Conservation (phyloP, 2,797 vertebrate species). For the Siniperca scherzeri region DNA sequence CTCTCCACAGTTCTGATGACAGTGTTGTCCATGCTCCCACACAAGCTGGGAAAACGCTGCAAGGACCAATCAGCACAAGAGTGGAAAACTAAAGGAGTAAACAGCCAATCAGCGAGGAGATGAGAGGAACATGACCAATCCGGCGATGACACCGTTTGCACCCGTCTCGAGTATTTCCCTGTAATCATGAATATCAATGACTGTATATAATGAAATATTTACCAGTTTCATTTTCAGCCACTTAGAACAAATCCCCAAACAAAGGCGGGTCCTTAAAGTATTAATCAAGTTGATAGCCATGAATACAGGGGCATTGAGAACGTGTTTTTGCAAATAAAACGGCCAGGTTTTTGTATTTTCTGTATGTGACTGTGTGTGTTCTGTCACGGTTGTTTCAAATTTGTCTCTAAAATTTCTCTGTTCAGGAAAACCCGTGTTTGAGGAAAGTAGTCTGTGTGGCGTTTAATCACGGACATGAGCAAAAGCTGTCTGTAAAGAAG, state of each 20-base stretch:
- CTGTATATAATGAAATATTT: conserved; percentile 85
- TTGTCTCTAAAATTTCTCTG: conserved; percentile 53
- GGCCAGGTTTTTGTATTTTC: conserved; percentile 70
- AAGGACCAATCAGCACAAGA: conserved; percentile 63
- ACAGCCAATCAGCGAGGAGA: conserved; percentile 65
- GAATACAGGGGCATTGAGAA: conserved; percentile 76
- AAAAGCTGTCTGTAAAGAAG: conserved; percentile 43
- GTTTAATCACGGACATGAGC: conserved; percentile 34
- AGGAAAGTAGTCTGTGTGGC: conserved; percentile 39
- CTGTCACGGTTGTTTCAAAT: conserved; percentile 58
- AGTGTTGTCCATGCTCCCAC: conserved; percentile 39
- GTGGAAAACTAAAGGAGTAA: conserved; percentile 55
- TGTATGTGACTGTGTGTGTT: conserved; percentile 52
- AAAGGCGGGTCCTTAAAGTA: conserved; percentile 90
- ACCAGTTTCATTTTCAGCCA: conserved; percentile 80
- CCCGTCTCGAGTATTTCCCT: conserved; percentile 60
- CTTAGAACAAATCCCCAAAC: conserved; percentile 84
- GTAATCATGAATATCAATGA: conserved; percentile 78
- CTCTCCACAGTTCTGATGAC: conserved; percentile 81
- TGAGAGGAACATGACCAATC: conserved; percentile 62
- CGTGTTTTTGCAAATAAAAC: conserved; percentile 57
- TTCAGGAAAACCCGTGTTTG: conserved; percentile 44
- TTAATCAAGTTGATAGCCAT: conserved; percentile 83
- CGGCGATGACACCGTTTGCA: conserved; percentile 47
- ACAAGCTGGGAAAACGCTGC: conserved; percentile 26